Evolutionary conservation across 2,113 vertebrate genomes (phyloP).

Genomic region (Scomber scombrus): DNA sequence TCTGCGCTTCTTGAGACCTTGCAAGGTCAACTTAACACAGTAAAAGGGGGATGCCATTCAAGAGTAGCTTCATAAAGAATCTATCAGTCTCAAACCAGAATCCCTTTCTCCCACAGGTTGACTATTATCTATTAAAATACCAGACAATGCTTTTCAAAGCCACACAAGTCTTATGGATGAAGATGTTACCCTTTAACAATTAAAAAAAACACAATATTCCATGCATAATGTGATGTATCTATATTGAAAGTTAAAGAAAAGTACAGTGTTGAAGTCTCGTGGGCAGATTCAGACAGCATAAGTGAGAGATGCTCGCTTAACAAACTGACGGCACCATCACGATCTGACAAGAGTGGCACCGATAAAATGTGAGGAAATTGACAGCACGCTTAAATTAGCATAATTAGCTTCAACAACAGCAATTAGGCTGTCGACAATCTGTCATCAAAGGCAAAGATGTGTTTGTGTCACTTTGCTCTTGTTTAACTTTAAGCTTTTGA

Average conservation of each 20-base stretch:
- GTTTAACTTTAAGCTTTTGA: too few species aligned
- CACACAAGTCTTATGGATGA: not conserved
- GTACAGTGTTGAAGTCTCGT: not conserved
- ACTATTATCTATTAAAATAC: conserved; percentile 10
- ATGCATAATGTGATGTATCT: not conserved
- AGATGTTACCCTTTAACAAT: not conserved
- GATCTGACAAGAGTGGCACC: conserved; percentile 58
- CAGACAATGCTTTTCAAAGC: not conserved
- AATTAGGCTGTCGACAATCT: conserved; percentile 73
- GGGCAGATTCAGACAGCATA: conserved; percentile 40
- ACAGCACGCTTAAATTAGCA: conserved; percentile 72
- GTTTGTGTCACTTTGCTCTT: conserved; percentile 1
- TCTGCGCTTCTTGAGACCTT: conserved; percentile 12
- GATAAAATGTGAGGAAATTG: conserved; percentile 59
- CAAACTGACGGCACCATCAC: conserved; percentile 62
- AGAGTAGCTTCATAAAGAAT: too few species aligned
- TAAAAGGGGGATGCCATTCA: conserved; percentile 16
- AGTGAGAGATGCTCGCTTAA: conserved; percentile 34
- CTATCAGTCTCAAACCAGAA: conserved; percentile 6
- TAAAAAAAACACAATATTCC: not conserved
- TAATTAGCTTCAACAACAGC: conserved; percentile 68
- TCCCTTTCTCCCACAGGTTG: not conserved
- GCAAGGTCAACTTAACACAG: conserved; percentile 29
- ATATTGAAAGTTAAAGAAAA: conserved; percentile 20
- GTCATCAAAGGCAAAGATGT: conserved; percentile 58